Conservation (phyloP, 2,888 invertebrate genomes). For the Heliconius ismenius region DNA sequence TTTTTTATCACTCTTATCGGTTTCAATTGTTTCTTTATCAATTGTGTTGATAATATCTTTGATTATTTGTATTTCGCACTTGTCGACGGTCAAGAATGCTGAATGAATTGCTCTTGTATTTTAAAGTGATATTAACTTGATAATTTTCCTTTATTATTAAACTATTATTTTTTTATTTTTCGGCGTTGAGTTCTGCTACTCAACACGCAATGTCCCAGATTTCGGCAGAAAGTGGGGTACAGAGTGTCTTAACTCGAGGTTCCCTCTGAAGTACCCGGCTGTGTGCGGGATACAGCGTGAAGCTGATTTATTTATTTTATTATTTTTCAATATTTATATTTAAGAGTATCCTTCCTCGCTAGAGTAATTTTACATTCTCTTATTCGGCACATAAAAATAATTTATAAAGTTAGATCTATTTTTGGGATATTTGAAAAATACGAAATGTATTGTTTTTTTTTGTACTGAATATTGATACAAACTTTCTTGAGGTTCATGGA, state of each 20-base stretch:
- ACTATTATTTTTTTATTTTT: too few species aligned
- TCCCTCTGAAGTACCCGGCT: too few species aligned
- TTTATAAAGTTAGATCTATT: background rate
- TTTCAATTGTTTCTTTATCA: conserved; percentile 22
- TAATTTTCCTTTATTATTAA: background rate
- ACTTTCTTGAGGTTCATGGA: background rate
- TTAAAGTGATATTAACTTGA: background rate
- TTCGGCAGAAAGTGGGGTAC: too few species aligned
- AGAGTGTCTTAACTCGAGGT: too few species aligned
- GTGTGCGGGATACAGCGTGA: too few species aligned
- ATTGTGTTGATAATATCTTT: background rate
- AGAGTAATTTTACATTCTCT: background rate
- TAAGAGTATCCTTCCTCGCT: background rate
- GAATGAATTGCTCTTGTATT: background rate
- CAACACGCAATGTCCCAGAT: too few species aligned
- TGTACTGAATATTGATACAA: background rate
- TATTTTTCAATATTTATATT: background rate
- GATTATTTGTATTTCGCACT: background rate
- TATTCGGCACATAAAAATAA: background rate
- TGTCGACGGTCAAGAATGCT: background rate
- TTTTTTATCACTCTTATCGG: conserved; percentile 43
- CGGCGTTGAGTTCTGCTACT: too few species aligned
- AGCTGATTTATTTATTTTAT: too few species aligned
- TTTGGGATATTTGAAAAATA: background rate
- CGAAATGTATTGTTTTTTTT: background rate